Base-by-base conservation (phyloP, 2,888 invertebrate species). In the Cataglyphis rosenhaueri region DNA sequence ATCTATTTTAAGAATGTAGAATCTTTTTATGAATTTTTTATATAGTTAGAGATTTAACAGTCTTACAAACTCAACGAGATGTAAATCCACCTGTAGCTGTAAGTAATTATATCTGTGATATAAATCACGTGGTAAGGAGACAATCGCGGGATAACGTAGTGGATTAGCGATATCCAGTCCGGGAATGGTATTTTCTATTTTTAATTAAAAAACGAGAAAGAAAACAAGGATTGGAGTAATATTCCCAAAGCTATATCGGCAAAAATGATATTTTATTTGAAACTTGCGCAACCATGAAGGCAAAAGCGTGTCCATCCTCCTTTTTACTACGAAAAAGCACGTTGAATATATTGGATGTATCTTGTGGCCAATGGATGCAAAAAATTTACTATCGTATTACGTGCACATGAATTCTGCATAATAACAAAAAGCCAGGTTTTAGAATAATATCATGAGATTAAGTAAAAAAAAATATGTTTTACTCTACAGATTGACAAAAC, bases 81-180 rank as follows among this genome's bases (percentile, higher is more conserved):
- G 88, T 89, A 91, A 91, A 89, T 89, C 88, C 86, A 87, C 87
- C 81, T 88, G 85, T 86, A 86, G 82, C 83, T 84, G 79, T 82
- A 85, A 55, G 61, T 35, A 35, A 35, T 35, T 35, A 35, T 35
- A 71, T 84, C 82, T 88, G 84, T 84, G 84, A 84, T 88, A 88
- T 90, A 91, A 91, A 91, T 90, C 89, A 91, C 87, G 70, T 88
- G 76, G 83, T 87, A 90, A 88, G 89, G 89, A 89, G 82, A 85
- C 90, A 88, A 91, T 91, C 89, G 87, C 87, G 85, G 81, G 89
- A 89, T 92, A 91, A 89, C 88, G 86, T 89, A 84, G 29, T 83
- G 89, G 90, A 92, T 91, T 91, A 91, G 89, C 84, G 68, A 76
- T 85, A 87, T 91, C 91, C 90, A 88, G 88, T 85, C 85, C 74